Base-by-base conservation (phyloP, 2,888 invertebrate genomes). In the Lycocerus yunnanus region DNA sequence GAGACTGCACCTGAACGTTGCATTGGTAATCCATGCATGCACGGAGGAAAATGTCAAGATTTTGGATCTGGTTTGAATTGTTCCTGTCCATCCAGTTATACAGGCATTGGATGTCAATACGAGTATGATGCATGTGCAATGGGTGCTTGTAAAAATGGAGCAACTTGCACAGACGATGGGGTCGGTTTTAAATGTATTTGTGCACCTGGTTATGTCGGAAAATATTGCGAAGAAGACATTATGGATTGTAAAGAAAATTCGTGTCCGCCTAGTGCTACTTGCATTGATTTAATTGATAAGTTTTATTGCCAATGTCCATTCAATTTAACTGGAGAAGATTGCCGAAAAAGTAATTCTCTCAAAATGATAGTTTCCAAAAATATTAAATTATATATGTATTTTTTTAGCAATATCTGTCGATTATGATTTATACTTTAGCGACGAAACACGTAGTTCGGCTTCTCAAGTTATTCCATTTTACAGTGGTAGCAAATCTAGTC, bases 301-400 rank as follows among this genome's bases (percentile, higher is more conserved):
- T 97, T 96, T 89, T 97, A 96, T 85, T 99, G 99, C 84, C 96
- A 97, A 86, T 99, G 99, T 89, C 97, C 98, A 9, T 97, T 98
- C 86, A 98, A 98, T 84, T 90, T 97, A 82, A 98, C 98, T 16
- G 99, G 99, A 68, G 97, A 97, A 84, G 96, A 97, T 84, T 99
- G 99, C 84, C 91, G 97, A 84, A 98, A 98, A 90, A 93, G 96
- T 97, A 90, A 89, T 91, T 85, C 10, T 20, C 61, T 59, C 18
- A 60, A 68, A 14, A 13, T 66, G 18, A 15, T 58, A 68, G 11
- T 6, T 18, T 58, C n/a, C 0, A 21, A 43, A n/a, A 43, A 15
- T 21, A 71, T 66, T 71, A 61, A 72, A 72, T 43, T 80, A 81
- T 77, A 24, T 58, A 81, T 77, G 11, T 58, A 61, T 6, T 73